These are phyloP conservation scores for Epizoanthus ramosus DNA, from an alignment of 92 coral and sea anemone species.

Conservation along the genomic window DNA sequence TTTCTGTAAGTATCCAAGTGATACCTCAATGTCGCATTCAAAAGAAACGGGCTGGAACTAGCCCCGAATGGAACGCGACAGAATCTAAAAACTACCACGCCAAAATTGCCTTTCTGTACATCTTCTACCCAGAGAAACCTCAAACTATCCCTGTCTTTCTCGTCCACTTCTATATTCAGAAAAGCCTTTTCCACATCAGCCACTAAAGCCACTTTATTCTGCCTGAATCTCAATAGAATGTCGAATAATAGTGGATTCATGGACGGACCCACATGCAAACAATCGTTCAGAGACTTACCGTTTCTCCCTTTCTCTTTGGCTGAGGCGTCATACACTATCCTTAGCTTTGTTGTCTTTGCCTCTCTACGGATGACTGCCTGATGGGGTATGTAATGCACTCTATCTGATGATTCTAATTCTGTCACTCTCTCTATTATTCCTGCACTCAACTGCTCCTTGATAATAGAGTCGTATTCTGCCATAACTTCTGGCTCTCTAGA, in stretches of 20 bases:
- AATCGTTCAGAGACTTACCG: not conserved
- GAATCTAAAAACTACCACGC: slow-evolving; percentile 30
- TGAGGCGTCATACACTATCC: no score
- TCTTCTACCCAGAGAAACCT: slow-evolving; percentile 55
- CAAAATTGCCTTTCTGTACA: slow-evolving; percentile 5
- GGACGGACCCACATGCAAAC: slow-evolving; percentile 11
- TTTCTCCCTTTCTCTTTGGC: no score
- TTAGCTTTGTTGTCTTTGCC: not conserved
- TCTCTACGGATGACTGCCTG: slow-evolving; percentile 51
- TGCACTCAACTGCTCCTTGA: slow-evolving; percentile 40
- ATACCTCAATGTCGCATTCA: slow-evolving; percentile 55
- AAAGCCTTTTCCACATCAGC: slow-evolving; percentile 56
- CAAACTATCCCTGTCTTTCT: slow-evolving; percentile 53
- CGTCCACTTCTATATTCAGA: slow-evolving; percentile 41
- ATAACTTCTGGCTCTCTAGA: no score
- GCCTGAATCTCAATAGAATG: not conserved
- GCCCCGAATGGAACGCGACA: slow-evolving; percentile 55
- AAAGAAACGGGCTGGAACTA: slow-evolving; percentile 50
- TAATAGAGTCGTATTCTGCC: slow-evolving; percentile 28
- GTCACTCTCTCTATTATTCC: slow-evolving; percentile 51
- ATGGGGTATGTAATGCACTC: slow-evolving; percentile 42
- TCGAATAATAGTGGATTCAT: not conserved
- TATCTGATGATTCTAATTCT: slow-evolving; percentile 35
- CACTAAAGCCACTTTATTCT: not conserved
- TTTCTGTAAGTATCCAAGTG: slow-evolving; percentile 36